Conservation (phyloP, 1,140 invertebrate species). For the Andricus grossulariae region DNA sequence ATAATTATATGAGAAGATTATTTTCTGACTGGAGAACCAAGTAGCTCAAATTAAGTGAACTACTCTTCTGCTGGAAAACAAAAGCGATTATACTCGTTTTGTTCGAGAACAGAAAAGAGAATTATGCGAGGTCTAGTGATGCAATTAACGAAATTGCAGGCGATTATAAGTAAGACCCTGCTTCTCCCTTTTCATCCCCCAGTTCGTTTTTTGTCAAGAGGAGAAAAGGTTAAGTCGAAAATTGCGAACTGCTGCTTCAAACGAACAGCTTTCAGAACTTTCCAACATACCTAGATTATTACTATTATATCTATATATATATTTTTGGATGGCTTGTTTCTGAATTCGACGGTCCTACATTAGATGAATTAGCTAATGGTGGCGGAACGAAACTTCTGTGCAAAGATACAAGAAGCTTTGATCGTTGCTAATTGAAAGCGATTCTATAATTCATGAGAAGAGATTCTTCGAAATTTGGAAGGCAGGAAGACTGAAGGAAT, state of each 20-base stretch:
- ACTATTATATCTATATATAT: too few relatives aligned
- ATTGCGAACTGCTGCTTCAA: background rate
- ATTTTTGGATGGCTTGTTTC: too few relatives aligned
- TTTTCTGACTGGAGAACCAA: background rate
- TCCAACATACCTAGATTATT: too few relatives aligned
- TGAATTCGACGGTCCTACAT: too few relatives aligned
- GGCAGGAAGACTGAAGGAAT: too few relatives aligned
- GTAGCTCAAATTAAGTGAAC: constrained; percentile 1
- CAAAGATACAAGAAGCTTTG: too few relatives aligned
- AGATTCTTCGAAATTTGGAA: too few relatives aligned
- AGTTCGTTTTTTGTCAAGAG: background rate
- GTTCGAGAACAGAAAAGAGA: constrained; percentile 10
- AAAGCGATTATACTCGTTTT: constrained; percentile 17
- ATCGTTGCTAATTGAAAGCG: too few relatives aligned
- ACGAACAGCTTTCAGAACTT: background rate
- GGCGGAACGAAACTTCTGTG: too few relatives aligned
- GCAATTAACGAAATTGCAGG: constrained; percentile 28
- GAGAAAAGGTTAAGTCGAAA: background rate
- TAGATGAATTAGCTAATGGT: too few relatives aligned
- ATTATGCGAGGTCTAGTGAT: constrained; percentile 29
- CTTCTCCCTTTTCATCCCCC: background rate
- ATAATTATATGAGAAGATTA: background rate
- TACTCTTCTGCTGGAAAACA: constrained; percentile 17
- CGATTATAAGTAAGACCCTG: background rate
- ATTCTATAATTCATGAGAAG: too few relatives aligned